Percentiles rank a stretch among this genome's conserved stretches.
Evolutionary conservation across 1,140 invertebrate genomes (phyloP).

Genomic region (Trichonephila clavipes): DNA sequence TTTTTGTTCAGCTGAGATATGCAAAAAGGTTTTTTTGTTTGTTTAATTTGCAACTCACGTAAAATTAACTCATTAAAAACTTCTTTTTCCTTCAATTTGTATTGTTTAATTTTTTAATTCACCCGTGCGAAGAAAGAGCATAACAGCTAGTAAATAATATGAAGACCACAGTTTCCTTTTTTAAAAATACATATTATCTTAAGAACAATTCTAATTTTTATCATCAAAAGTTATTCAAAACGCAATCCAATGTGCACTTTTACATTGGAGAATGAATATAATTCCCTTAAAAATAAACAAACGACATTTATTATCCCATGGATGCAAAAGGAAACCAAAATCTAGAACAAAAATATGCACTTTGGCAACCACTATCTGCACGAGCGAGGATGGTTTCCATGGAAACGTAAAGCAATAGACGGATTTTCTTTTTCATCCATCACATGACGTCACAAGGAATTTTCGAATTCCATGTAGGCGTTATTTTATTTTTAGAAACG

Average conservation of each 20-base stretch:
- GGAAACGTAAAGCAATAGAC: constrained; percentile 17
- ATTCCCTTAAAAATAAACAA: constrained; percentile 1
- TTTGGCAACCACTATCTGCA: constrained; percentile 27
- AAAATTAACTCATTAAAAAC: too few species aligned
- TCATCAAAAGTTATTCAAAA: not conserved
- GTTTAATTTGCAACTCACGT: too few species aligned
- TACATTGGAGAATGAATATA: not conserved
- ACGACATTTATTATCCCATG: not conserved
- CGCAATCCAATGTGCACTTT: not conserved
- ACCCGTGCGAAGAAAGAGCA: too few species aligned
- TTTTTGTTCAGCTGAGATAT: too few species aligned
- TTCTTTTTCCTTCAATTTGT: too few species aligned
- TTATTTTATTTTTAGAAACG: not conserved
- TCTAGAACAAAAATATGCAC: constrained; percentile 2
- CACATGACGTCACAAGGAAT: not conserved
- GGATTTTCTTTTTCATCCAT: not conserved
- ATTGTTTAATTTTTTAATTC: too few species aligned
- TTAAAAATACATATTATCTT: too few species aligned
- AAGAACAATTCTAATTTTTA: too few species aligned
- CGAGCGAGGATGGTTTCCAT: constrained; percentile 13
- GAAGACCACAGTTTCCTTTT: too few species aligned
- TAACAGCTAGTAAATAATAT: too few species aligned
- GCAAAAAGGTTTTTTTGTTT: too few species aligned
- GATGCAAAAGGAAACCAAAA: constrained; percentile 2
- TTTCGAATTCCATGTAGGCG: not conserved